Evolutionary conservation across 2,797 vertebrate species (phyloP).

Genomic region (Centropyge bicolor): DNA sequence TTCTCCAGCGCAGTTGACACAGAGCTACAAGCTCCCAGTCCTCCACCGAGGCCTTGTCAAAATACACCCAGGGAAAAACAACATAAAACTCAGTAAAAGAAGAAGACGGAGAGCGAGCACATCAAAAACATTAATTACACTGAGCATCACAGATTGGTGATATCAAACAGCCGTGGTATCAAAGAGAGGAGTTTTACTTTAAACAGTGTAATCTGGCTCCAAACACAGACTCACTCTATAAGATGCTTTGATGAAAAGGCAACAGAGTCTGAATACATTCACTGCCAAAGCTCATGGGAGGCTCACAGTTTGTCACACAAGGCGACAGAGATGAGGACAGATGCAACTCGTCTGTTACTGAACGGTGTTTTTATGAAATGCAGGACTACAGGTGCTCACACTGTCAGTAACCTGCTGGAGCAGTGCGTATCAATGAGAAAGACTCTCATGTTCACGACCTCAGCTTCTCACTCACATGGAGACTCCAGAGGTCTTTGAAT

Average conservation of each 20-base stretch:
- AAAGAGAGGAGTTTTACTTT: constrained; percentile 16
- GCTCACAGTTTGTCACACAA: neutral
- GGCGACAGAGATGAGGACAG: neutral
- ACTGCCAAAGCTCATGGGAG: neutral
- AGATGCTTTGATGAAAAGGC: neutral
- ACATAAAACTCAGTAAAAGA: neutral
- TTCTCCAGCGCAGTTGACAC: constrained; percentile 20
- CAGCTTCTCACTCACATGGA: neutral
- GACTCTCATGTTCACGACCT: neutral
- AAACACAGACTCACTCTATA: constrained; percentile 8
- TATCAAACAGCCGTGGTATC: neutral
- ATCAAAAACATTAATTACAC: neutral
- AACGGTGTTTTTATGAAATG: too few relatives aligned
- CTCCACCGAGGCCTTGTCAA: neutral
- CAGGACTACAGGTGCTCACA: neutral
- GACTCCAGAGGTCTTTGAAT: neutral
- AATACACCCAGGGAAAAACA: neutral
- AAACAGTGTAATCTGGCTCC: constrained; percentile 4
- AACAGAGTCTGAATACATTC: neutral
- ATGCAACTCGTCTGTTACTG: neutral
- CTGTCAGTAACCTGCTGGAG: neutral
- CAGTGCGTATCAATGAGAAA: neutral
- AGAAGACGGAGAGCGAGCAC: neutral
- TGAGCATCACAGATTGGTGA: neutral
- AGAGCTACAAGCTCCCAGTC: neutral